These are phyloP conservation scores for Micromys minutus DNA, from an alignment of 2,113 vertebrate genomes.

Conservation along the genomic window DNA sequence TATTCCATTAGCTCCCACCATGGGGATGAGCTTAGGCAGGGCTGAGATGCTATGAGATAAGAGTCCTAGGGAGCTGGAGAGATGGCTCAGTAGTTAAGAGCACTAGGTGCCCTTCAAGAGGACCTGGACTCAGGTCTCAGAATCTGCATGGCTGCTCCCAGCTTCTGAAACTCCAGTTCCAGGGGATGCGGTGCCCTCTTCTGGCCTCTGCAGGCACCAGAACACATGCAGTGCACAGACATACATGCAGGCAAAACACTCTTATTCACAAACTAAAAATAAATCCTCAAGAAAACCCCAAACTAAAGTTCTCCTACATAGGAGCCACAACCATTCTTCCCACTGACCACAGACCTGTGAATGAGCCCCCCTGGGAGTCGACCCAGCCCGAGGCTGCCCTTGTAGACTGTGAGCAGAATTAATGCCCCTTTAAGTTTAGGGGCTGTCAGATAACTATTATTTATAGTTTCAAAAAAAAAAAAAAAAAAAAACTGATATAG, in stretches of 20 bases:
- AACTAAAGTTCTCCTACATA: accelerated
- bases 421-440: background rate
- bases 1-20: background rate
- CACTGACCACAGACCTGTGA: background rate
- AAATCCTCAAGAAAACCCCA: background rate
- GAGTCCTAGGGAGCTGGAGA: background rate
- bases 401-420: background rate
- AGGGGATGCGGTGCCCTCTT: background rate
- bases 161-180: background rate
- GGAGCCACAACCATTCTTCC: background rate
- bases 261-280: background rate
- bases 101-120: background rate
- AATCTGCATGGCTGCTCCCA: background rate
- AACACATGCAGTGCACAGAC: background rate
- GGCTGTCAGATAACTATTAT: slow-evolving; percentile 20
- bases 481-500: background rate
- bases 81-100: background rate
- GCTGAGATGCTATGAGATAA: background rate
- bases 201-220: background rate
- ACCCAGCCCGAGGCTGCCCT: background rate
- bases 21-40: background rate
- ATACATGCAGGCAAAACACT: background rate
- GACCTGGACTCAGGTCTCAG: background rate
- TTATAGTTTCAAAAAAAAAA: slow-evolving; percentile 3
- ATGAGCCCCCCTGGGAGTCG: background rate